Conservation (phyloP, 2,113 vertebrate species). For the Geococcyx californianus region DNA sequence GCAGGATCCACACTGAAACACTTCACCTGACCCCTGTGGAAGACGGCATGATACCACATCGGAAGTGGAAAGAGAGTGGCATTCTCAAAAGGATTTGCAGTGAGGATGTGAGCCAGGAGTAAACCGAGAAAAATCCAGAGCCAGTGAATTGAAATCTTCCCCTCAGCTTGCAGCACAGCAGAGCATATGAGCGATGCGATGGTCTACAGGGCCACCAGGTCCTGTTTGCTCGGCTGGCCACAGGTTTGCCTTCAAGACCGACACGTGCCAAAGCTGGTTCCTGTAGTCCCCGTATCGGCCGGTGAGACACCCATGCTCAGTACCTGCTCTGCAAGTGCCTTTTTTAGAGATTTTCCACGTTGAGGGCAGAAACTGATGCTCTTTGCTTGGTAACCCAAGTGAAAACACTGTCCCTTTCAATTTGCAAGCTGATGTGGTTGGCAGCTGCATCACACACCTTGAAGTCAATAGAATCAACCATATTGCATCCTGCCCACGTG, state of each 20-base stretch:
- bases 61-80: not conserved
- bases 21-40: not conserved
- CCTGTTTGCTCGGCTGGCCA: not conserved
- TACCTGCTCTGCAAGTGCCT: not conserved
- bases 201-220: not conserved
- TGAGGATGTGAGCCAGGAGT: not conserved
- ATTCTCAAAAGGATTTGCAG: not conserved
- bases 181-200: not conserved
- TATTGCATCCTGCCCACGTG: not conserved
- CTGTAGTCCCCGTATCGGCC: fast-evolving
- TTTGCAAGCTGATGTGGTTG: not conserved
- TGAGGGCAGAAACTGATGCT: not conserved
- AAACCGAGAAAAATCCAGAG: not conserved
- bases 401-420: not conserved
- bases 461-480: not conserved
- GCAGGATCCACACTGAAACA: not conserved
- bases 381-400: not conserved
- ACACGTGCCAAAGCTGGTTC: not conserved
- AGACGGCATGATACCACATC: not conserved
- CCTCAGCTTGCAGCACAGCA: not conserved
- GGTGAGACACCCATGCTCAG: not conserved
- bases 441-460: not conserved
- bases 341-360: not conserved
- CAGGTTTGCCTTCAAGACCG: not conserved
- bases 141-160: not conserved